A percentile compares a stretch with the other conserved stretches of the same genome.
These are phyloP conservation scores for Dipodomys stephensi DNA, from an alignment of 2,113 vertebrate species.

Conservation along the genomic window DNA sequence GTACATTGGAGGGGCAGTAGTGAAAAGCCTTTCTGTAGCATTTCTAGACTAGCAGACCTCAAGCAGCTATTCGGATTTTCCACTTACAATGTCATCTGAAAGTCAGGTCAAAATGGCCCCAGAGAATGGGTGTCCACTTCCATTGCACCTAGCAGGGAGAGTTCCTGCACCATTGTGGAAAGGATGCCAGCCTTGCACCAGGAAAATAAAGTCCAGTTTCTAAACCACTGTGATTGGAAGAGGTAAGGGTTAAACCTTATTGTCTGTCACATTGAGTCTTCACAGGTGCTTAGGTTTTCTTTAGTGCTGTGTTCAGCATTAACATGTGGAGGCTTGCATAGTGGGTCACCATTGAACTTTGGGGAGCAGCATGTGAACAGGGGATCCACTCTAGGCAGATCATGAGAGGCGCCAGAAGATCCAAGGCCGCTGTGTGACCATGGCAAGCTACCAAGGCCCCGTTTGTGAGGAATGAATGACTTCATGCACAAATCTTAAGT, in stretches of 20 bases:
- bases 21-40: background rate
- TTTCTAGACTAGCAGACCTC: background rate
- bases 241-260: constrained; percentile 42
- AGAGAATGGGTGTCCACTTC: background rate
- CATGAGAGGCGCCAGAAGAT: background rate
- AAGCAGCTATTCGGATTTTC: background rate
- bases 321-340: constrained; percentile 21
- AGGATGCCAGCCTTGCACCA: background rate
- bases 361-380: background rate
- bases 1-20: background rate
- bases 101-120: background rate
- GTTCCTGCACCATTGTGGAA: background rate
- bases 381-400: background rate
- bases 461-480: constrained; percentile 57
- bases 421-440: background rate
- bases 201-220: constrained; percentile 41
- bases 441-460: constrained; percentile 62
- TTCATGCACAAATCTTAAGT: constrained; percentile 9
- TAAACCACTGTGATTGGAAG: constrained; percentile 8
- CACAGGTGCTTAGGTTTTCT: constrained; percentile 12
- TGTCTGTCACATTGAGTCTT: constrained; percentile 37
- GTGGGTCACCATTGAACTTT: background rate
- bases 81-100: background rate
- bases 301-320: background rate
- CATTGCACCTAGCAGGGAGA: background rate